A percentile compares a stretch with the other conserved stretches of the same genome.
Evolutionary conservation across 2,888 invertebrate genomes (phyloP).

Genomic region (Lamellibrachia satsuma): DNA sequence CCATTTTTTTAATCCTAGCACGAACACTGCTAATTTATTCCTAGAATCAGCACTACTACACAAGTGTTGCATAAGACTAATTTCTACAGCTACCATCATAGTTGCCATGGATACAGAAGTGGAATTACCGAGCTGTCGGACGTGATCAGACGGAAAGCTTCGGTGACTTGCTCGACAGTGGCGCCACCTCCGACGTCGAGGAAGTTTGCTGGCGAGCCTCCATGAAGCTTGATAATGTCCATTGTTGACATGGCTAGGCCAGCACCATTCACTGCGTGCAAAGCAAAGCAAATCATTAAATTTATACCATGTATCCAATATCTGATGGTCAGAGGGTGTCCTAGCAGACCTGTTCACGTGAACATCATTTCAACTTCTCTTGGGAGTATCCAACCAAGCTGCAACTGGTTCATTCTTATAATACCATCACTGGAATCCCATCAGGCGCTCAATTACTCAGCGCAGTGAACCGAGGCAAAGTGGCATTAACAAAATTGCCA

Average conservation of each 20-base stretch:
- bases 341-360: too few relatives aligned
- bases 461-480: too few relatives aligned
- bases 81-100: not conserved
- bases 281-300: constrained; percentile 27
- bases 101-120: not conserved
- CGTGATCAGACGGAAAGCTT: constrained; percentile 95
- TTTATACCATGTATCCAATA: not conserved
- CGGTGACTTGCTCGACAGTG: constrained; percentile 86
- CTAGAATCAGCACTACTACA: not conserved
- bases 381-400: too few relatives aligned
- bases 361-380: too few relatives aligned
- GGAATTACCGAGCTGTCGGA: constrained; percentile 74
- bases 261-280: constrained; percentile 83
- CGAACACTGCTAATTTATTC: too few relatives aligned
- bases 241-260: constrained; percentile 98
- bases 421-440: too few relatives aligned
- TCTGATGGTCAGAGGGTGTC: not conserved
- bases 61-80: not conserved
- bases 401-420: too few relatives aligned
- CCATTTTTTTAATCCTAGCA: too few relatives aligned
- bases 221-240: constrained; percentile 96
- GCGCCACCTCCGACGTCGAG: constrained; percentile 97
- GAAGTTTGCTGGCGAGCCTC: constrained; percentile 95
- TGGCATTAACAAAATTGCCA: too few relatives aligned
- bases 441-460: too few relatives aligned